These are phyloP conservation scores for Tetanocera ferruginea DNA, from an alignment of 2,888 invertebrate genomes.

Conservation along the genomic window DNA sequence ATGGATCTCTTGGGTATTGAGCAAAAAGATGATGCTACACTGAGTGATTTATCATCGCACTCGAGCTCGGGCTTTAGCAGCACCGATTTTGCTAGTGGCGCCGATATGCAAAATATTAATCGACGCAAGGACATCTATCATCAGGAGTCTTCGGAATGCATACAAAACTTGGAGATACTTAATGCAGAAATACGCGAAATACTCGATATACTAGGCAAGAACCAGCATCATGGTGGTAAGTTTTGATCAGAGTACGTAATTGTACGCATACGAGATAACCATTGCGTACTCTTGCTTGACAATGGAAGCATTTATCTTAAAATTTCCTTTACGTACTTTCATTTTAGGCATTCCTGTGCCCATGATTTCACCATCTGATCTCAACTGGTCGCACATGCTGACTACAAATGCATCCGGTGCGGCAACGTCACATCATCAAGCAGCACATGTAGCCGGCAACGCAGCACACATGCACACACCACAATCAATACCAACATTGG, in stretches of 20 bases:
- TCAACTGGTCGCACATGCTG: constrained; percentile 64
- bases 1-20: constrained; percentile 59
- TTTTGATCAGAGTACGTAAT: background rate
- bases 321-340: background rate
- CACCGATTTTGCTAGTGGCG: constrained; percentile 76
- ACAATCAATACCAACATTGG: constrained; percentile 70
- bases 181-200: constrained; percentile 81
- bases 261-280: no score
- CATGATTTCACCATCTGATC: constrained; percentile 60
- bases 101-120: constrained; percentile 64
- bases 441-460: constrained; percentile 20
- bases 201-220: constrained; percentile 77
- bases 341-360: constrained; percentile 51
- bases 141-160: constrained; percentile 78
- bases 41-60: constrained; percentile 78
- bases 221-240: constrained; percentile 68
- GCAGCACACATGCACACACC: constrained; percentile 58
- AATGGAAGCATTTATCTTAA: background rate
- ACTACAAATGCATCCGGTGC: constrained; percentile 39
- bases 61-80: constrained; percentile 75
- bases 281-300: no score
- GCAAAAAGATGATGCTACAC: constrained; percentile 74
- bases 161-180: constrained; percentile 78
- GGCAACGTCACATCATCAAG: constrained; percentile 43
- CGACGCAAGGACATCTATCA: constrained; percentile 69